A percentile compares a stretch with the other conserved stretches of the same genome.
These are phyloP conservation scores for Corticium candelabrum DNA, from an alignment of 37 sponge, comb jelly and placozoan genomes.

Conservation along the genomic window DNA sequence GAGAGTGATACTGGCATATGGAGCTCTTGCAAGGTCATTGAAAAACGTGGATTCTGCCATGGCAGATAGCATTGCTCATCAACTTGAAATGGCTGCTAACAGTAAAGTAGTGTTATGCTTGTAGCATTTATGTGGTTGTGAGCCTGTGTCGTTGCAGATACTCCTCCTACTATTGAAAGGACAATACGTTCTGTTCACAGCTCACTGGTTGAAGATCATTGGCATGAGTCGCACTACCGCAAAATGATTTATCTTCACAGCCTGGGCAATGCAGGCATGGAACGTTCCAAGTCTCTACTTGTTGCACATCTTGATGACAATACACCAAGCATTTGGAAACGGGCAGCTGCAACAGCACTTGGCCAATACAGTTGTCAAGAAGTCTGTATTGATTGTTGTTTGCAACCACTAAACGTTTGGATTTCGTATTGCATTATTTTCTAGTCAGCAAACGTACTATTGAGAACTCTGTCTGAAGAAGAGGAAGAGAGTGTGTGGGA, in stretches of 20 bases:
- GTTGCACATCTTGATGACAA: neutral
- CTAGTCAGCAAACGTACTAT: neutral
- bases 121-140: too few relatives aligned
- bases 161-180: too few relatives aligned
- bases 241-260: neutral
- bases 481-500: neutral
- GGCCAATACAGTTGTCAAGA: neutral
- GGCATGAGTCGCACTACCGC: neutral
- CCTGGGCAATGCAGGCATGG: neutral
- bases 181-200: too few relatives aligned
- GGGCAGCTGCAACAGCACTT: neutral
- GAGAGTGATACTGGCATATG: too few relatives aligned
- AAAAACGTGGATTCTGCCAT: too few relatives aligned
- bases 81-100: too few relatives aligned
- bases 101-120: too few relatives aligned
- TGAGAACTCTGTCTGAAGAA: neutral
- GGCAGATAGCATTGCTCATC: too few relatives aligned
- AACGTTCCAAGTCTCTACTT: neutral
- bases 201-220: neutral
- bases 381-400: neutral
- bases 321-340: neutral
- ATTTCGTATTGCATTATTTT: neutral
- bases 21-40: too few relatives aligned
- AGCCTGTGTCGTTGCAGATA: too few relatives aligned
- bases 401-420: neutral